Base-by-base conservation (phyloP, 2,888 invertebrate genomes). In the Arge pagana region DNA sequence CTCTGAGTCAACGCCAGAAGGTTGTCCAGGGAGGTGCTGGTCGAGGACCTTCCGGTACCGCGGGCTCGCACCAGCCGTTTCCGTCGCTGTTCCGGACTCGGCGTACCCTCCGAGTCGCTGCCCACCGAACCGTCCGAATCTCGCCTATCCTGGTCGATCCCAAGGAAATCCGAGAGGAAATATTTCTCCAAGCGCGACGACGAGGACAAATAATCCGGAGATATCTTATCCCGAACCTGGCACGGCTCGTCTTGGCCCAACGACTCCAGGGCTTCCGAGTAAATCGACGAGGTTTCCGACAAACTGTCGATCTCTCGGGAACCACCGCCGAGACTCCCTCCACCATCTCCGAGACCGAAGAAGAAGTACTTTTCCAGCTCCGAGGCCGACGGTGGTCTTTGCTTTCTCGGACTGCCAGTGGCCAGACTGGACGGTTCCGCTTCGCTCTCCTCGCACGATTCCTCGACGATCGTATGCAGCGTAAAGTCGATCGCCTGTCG, bases 381-480 rank as follows among this genome's bases (percentile, higher is more conserved):
- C 0, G 93, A 91, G 1, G 90, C 87, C 1, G 89, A 89, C 52
- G 85, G 81, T 26, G 87, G 87, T 50, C 88, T 81, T 59, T 82
- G 82, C 83, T 78, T 80, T 81, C 68, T 76, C 75, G 61, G 79
- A 56, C 56, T 76, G 52, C 63, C 70, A 1, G 61, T 74, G 2
- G 75, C 68, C 10, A 72, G 21, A 24, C 67, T 69, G 2, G 45
- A 45, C 35, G 84, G 86, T 66, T 91, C 91, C 55, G 88, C 84
- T 77, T 92, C 92, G 76, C 93, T 93, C 77, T 95, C 95, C 79
- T 95, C 94, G 75, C 94, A 94, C 67, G 93, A 93, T 78, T 95
- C 95, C 79, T 95, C 95, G 21, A 93, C 88, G 62, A 95, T 95
- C 1, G 95, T 95, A 71, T 95, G 94, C 57, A 95, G 79, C 1